These are phyloP conservation scores for Coccyzus lansbergi DNA, from an alignment of 2,797 vertebrate species.

Conservation along the genomic window DNA sequence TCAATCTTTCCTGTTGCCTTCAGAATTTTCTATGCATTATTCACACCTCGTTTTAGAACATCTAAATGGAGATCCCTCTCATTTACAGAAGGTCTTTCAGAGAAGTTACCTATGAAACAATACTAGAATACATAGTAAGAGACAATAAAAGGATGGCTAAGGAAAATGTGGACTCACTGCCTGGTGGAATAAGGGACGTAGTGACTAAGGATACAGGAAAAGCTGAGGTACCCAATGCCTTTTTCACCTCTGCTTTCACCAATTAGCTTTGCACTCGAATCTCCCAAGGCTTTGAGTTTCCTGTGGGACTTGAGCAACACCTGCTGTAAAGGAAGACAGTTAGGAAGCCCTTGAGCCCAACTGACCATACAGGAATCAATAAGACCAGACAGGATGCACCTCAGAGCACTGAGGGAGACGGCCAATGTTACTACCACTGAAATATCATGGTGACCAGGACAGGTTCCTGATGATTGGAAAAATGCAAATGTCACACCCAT, in stretches of 20 bases:
- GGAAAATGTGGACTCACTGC: background rate
- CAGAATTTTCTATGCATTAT: background rate
- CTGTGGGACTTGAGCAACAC: background rate
- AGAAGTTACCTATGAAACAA: fast-evolving
- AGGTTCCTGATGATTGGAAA: background rate
- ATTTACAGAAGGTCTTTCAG: background rate
- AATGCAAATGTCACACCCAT: background rate
- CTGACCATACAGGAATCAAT: background rate
- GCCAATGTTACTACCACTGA: background rate
- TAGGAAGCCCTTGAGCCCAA: background rate
- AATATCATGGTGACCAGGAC: background rate
- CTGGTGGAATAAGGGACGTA: background rate
- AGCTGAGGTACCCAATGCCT: background rate
- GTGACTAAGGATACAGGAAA: background rate
- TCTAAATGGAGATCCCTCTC: background rate
- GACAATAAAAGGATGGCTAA: background rate
- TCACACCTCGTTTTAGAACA: background rate
- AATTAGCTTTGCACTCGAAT: background rate
- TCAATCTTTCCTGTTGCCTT: background rate
- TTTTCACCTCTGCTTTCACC: background rate
- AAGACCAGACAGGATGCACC: background rate
- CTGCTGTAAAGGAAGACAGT: background rate
- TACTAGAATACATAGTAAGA: background rate
- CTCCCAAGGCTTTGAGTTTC: background rate
- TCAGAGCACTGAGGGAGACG: background rate